Evolutionary conservation across 2,888 invertebrate genomes (phyloP).

Genomic region (Spodoptera exigua): DNA sequence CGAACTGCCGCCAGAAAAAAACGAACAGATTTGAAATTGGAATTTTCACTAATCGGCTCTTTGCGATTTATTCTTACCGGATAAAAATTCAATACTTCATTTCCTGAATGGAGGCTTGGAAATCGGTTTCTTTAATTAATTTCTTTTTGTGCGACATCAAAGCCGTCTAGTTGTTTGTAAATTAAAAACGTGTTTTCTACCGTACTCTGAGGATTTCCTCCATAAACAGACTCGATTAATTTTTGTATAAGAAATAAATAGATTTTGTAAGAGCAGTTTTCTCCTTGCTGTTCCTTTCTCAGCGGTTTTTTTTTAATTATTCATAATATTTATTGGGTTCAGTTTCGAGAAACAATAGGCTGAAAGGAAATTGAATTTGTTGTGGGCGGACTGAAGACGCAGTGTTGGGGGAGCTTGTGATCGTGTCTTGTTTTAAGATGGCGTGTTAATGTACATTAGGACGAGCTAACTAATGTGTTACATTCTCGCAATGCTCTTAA

Average conservation of each 20-base stretch:
- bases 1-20: slow-evolving; percentile 31
- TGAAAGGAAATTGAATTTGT: slow-evolving; percentile 49
- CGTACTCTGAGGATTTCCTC: slow-evolving; percentile 57
- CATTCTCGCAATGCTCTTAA: background rate
- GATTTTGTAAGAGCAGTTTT: slow-evolving; percentile 40
- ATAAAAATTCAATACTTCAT: slow-evolving; percentile 64
- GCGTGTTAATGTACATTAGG: slow-evolving; percentile 3
- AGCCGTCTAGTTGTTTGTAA: slow-evolving; percentile 61
- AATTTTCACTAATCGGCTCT: slow-evolving; percentile 63
- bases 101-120: slow-evolving; percentile 46
- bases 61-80: slow-evolving; percentile 62
- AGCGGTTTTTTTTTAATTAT: slow-evolving; percentile 54
- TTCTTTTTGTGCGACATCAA: slow-evolving; percentile 63
- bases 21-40: slow-evolving; percentile 48
- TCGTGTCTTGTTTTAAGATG: slow-evolving; percentile 17
- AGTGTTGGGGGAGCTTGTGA: slow-evolving; percentile 12
- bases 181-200: slow-evolving; percentile 71
- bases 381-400: slow-evolving; percentile 23
- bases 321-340: slow-evolving; percentile 54
- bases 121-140: slow-evolving; percentile 59
- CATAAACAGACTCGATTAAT: slow-evolving; percentile 58
- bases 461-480: background rate
- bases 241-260: slow-evolving; percentile 54
- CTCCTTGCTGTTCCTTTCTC: too few species aligned
- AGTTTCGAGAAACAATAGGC: slow-evolving; percentile 38